Percentiles rank a stretch among this genome's conserved stretches.
These are phyloP conservation scores for Dreissena rostriformis DNA, from an alignment of 1,140 invertebrate genomes.

Conservation along the genomic window DNA sequence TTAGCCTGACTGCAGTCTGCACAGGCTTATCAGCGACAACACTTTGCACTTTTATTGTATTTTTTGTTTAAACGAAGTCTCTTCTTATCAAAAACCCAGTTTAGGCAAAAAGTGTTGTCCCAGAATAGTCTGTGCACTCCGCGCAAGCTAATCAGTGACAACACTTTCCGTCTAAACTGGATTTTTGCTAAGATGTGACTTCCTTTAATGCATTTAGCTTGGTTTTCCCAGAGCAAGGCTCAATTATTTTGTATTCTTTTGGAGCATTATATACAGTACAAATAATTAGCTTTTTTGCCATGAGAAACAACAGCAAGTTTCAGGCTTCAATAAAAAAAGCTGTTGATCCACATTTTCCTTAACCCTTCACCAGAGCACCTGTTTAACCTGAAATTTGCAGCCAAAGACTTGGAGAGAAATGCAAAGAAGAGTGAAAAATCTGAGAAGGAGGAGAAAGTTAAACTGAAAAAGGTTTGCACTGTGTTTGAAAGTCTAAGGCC, in stretches of 20 bases:
- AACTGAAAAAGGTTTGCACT: conserved; percentile 92
- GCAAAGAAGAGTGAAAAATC: conserved; percentile 99
- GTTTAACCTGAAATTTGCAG: conserved; percentile 99
- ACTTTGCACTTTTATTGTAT: too few species aligned
- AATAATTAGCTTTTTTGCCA: background rate
- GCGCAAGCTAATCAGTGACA: too few species aligned
- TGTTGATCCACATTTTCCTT: conserved; percentile 30
- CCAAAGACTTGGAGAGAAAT: conserved; percentile 97
- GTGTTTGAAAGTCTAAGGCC: too few species aligned
- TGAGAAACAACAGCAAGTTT: background rate
- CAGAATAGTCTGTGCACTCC: too few species aligned
- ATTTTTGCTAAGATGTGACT: too few species aligned
- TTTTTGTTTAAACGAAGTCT: too few species aligned
- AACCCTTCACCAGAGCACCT: conserved; percentile 85
- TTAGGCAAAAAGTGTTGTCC: too few species aligned
- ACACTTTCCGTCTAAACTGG: too few species aligned
- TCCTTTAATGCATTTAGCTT: background rate
- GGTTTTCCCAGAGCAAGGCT: background rate
- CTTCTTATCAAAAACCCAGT: too few species aligned
- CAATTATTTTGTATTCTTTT: background rate
- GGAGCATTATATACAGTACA: background rate
- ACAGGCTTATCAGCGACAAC: too few species aligned
- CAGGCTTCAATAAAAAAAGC: background rate
- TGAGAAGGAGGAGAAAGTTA: conserved; percentile 97
- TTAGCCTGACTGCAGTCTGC: too few species aligned